Evolutionary conservation across 2,113 vertebrate genomes (phyloP).

Genomic region (Phalacrocorax pelagicus): DNA sequence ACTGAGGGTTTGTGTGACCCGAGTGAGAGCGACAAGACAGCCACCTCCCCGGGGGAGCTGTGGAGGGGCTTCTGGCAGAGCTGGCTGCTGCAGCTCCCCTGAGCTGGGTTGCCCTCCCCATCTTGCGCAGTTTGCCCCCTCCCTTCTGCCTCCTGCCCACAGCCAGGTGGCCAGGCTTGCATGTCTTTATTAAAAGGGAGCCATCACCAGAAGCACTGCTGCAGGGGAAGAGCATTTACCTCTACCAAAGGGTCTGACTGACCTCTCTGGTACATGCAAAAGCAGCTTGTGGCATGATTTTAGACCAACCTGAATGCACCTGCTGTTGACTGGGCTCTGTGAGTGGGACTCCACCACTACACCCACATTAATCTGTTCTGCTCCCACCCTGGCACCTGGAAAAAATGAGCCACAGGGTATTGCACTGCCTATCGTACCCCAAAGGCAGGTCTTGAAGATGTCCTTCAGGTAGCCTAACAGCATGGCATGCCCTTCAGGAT

Average conservation of each 20-base stretch:
- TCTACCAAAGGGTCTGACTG: background rate
- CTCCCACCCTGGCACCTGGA: background rate
- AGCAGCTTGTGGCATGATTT: background rate
- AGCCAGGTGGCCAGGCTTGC: background rate
- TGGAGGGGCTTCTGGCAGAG: background rate
- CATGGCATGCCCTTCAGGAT: background rate
- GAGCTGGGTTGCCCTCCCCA: background rate
- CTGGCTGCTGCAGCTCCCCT: background rate
- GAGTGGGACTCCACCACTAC: no score
- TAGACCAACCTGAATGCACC: rapidly evolving
- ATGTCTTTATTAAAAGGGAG: rapidly evolving
- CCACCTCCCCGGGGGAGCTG: rapidly evolving
- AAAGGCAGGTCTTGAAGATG: background rate
- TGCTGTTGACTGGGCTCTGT: background rate
- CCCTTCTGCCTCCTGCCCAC: background rate
- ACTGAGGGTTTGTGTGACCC: rapidly evolving
- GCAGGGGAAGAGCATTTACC: rapidly evolving
- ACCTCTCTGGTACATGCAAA: rapidly evolving
- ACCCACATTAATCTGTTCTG: background rate
- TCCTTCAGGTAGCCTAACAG: background rate
- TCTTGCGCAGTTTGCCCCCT: rapidly evolving
- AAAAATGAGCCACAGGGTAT: background rate
- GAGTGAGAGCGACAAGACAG: background rate
- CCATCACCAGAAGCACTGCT: background rate
- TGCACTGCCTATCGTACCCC: background rate